These are phyloP conservation scores for Camptogramma bilineatum DNA, from an alignment of 2,888 invertebrate species.

Conservation along the genomic window DNA sequence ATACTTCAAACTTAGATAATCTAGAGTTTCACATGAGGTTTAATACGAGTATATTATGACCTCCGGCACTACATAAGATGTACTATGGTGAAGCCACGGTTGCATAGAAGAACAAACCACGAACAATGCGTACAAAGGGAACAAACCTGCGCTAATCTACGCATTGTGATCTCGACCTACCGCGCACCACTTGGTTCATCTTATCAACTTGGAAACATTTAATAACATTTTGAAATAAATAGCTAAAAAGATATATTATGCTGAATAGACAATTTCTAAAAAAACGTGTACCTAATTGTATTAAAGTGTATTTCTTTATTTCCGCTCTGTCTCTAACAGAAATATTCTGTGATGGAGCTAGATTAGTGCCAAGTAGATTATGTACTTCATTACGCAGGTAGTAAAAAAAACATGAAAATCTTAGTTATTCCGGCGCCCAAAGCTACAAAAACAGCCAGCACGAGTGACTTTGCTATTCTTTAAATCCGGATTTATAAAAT, in stretches of 20 bases:
- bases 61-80: constrained; percentile 13
- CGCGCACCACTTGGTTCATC: constrained; percentile 51
- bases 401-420: background rate
- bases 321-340: too few species aligned
- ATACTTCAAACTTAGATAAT: too few species aligned
- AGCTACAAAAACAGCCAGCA: constrained; percentile 39
- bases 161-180: constrained; percentile 63
- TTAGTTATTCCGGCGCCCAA: background rate
- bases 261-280: too few species aligned
- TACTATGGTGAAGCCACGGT: constrained; percentile 45
- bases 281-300: too few species aligned
- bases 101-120: constrained; percentile 60
- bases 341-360: too few species aligned
- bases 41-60: too few species aligned
- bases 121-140: constrained; percentile 67
- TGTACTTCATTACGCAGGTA: too few species aligned
- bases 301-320: too few species aligned
- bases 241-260: too few species aligned
- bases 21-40: too few species aligned
- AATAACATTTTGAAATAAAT: background rate
- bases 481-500: constrained; percentile 45
- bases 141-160: constrained; percentile 73
- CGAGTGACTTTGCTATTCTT: constrained; percentile 41
- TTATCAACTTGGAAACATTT: background rate
- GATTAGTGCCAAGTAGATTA: too few species aligned